Evolutionary conservation across 1,140 invertebrate species (phyloP), one percentile per base, ranked within the genome.

Genomic region (Macrocentrus cingulum): DNA sequence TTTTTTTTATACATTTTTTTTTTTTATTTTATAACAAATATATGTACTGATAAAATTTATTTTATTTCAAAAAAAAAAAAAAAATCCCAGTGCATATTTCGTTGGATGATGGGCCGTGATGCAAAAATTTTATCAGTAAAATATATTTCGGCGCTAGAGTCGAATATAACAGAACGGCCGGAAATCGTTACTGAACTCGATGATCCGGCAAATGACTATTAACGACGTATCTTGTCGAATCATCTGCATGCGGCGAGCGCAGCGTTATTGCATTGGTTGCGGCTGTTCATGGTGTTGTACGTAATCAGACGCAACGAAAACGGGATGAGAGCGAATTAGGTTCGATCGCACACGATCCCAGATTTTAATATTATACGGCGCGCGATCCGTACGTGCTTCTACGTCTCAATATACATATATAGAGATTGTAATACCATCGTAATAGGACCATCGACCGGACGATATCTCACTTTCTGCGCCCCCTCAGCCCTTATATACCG

Each of bases 121-220:
- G n/a, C n/a, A n/a, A n/a, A n/a, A n/a, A n/a, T 39, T 39, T 39
- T 39, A 39, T n/a, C 15, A 39, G 15, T 39, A 39, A 37, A 48
- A 37, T 49, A 42, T 64, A 36, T 71, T 75, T 72, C 62, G 75
- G 74, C 74, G 71, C 72, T 63, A 66, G 18, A 34, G 36, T 49
- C 4, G 25, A 25, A 20, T 25, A 34, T 45, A 16, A 19, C 44
- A 54, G 60, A 22, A 29, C 39, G 36, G 36, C 8, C 8, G 13
- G 15, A 39, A 60, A 61, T 74, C 65, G 76, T 78, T 78, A 78
- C 70, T 63, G 59, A 56, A 68, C 66, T 71, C 74, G 71, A 67
- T 69, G 73, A 78, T 78, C 72, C 74, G 71, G 76, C 67, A 78
- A 78, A 78, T 74, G 74, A 75, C 74, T 76, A 76, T 78, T 77